A percentile compares a stretch with the other conserved stretches of the same genome.
Conservation (phyloP, 2,113 vertebrate species). For the Girardinichthys multiradiatus region DNA sequence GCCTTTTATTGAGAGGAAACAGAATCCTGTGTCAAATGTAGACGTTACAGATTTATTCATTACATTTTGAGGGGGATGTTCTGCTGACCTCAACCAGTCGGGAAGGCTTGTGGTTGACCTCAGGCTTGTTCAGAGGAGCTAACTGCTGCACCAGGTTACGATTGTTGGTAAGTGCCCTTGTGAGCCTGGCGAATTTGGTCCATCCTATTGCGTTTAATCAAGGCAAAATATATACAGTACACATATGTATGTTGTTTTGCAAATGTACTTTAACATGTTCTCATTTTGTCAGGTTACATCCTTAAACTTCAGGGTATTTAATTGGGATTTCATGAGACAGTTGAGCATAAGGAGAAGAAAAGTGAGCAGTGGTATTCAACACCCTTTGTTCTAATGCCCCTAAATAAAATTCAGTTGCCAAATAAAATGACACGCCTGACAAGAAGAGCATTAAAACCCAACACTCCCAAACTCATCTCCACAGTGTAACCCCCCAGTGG, state of each 20-base stretch:
- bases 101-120: constrained; percentile 95
- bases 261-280: neutral
- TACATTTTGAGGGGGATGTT: neutral
- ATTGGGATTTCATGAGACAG: no score
- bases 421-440: no score
- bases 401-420: neutral
- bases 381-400: neutral
- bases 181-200: constrained; percentile 96
- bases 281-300: neutral
- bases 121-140: constrained; percentile 91
- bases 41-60: neutral
- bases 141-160: constrained; percentile 92
- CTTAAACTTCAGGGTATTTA: no score
- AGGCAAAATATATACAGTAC: neutral
- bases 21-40: neutral
- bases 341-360: no score
- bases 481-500: no score
- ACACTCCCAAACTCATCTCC: no score
- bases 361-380: neutral
- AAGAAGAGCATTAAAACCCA: no score
- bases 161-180: constrained; percentile 93
- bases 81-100: constrained; percentile 91
- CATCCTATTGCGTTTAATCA: constrained; percentile 81
- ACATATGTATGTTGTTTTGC: no score
- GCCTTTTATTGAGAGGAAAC: constrained; percentile 77